Base-by-base conservation (phyloP, 2,888 invertebrate species). In the Entomobrya multifasciata region DNA sequence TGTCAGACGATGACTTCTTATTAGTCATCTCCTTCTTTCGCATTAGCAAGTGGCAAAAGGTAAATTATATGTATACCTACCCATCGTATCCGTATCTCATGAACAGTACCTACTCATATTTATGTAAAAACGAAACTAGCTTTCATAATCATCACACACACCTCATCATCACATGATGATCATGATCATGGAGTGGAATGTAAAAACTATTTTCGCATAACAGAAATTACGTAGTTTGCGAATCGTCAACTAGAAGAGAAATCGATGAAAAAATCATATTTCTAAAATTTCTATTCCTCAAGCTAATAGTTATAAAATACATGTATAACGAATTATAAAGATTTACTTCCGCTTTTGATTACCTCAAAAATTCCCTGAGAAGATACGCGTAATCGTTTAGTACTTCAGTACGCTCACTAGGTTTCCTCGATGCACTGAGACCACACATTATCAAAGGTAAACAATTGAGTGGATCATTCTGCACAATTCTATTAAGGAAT, bases 351-450 rank as follows among this genome's bases (percentile, higher is more conserved):
- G 36, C 36, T 36, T 36, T 47, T 8, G n/a, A 79, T 79, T 65
- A 86, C 86, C 30, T 36, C 10, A 88, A 44, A 36, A 87, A 41
- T 85, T 87, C 87, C 27, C 78, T 87, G 44, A 87, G 76, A 5
- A 88, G 81, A 49, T 80, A 88, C 10, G 87, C 82, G 27, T 87
- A 88, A 65, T 88, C 88, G 30, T 88, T 88, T 13, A 88, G 8
- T 10, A 65, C 60, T 57, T 88, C 88, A 1, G 88, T 86, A 60
- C 80, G 80, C 20, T 78, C 77, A 55, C 70, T 81, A 10, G 88
- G 88, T 30, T 84, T 82, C 27, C 78, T 49, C 15, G 87, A 84
- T 22, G 87, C 78, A 49, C 83, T 79, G n/a, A 87, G 65, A 2
- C 83, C 84, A 67, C 88, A 88, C 60, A 88, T 57, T n/a, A 88